Percentiles rank a stretch among this genome's conserved stretches.
phyloP scores from a whole-genome alignment of 92 coral and sea anemone genomes.

The Heliopora coerulea region DNA sequence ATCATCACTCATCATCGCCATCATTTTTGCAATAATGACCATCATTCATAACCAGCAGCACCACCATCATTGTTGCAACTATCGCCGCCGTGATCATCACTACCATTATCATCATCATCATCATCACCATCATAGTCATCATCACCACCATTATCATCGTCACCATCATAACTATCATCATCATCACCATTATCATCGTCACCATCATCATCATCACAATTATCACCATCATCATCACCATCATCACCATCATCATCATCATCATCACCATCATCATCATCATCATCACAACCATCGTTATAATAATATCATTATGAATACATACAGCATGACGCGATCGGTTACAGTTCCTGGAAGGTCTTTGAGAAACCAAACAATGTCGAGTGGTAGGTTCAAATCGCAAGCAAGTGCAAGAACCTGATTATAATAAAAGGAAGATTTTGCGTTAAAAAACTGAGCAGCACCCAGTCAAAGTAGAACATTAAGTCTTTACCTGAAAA shows the following conservation, averaged over 20 bases:
- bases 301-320: no score
- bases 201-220: neutral
- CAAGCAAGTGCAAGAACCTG: constrained; percentile 66
- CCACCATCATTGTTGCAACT: no score
- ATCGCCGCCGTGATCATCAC: neutral
- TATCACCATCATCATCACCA: neutral
- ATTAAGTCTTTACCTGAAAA: no score
- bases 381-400: constrained; percentile 75
- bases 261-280: neutral
- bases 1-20: neutral
- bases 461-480: no score
- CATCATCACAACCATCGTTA: neutral
- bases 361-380: constrained; percentile 83
- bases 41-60: neutral
- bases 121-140: neutral
- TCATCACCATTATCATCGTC: neutral
- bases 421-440: no score
- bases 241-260: neutral
- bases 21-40: no score
- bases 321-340: constrained; percentile 83
- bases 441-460: no score
- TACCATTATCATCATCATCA: neutral
- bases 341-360: constrained; percentile 76
- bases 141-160: neutral
- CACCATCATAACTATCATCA: neutral